Percentiles rank a stretch among this genome's conserved stretches.
Evolutionary conservation across 2,888 invertebrate species (phyloP).

Genomic region (Drosophila hamatofila): DNA sequence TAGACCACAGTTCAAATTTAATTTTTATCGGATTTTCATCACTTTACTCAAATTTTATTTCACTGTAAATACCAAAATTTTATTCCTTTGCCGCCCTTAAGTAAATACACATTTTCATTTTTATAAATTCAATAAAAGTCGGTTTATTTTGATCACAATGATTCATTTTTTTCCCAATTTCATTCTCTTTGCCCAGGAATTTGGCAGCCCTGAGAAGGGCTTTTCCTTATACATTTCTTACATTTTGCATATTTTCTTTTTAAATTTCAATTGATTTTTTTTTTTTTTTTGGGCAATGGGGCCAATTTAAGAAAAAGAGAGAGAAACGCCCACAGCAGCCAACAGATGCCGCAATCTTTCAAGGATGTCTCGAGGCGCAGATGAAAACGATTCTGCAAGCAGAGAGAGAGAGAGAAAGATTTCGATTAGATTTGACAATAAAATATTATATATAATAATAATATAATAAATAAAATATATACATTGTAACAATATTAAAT

Average conservation of each 20-base stretch:
- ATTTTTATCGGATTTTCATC: too few relatives aligned
- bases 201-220: constrained; percentile 85
- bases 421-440: neutral
- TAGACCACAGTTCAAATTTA: too few relatives aligned
- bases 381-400: constrained; percentile 42
- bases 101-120: constrained; percentile 13
- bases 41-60: neutral
- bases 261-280: constrained; percentile 32
- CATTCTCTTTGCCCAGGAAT: constrained; percentile 76
- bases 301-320: constrained; percentile 26
- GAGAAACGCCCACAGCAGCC: constrained; percentile 42
- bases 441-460: too few relatives aligned
- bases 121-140: constrained; percentile 76
- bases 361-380: constrained; percentile 42
- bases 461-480: too few relatives aligned
- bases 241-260: constrained; percentile 2
- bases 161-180: constrained; percentile 64
- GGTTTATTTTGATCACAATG: constrained; percentile 78
- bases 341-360: constrained; percentile 46
- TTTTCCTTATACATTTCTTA: constrained; percentile 50
- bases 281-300: constrained; percentile 43
- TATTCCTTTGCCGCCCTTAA: neutral
- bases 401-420: neutral
- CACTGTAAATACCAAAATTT: neutral
- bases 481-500: too few relatives aligned